Evolutionary conservation across 2,888 invertebrate genomes (phyloP).

Genomic region (Lathronympha strigana): DNA sequence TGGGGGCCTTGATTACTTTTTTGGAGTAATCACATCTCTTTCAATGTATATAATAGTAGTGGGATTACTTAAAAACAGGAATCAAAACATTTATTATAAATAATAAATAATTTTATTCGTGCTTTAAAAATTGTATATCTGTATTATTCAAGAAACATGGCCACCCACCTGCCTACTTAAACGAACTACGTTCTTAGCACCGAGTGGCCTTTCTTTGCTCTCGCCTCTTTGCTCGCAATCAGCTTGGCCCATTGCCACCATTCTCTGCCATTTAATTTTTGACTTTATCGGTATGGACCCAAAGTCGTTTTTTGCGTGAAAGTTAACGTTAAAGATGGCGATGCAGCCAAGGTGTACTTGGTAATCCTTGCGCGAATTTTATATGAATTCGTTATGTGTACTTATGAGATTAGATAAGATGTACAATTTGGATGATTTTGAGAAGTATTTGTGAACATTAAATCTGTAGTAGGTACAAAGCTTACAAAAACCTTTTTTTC

Average conservation of each 20-base stretch:
- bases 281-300: neutral
- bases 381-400: neutral
- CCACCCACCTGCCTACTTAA: constrained; percentile 1
- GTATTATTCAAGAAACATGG: constrained; percentile 21
- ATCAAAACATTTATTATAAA: too few species aligned
- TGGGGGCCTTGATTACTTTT: too few species aligned
- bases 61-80: too few species aligned
- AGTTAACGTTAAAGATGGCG: neutral
- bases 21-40: too few species aligned
- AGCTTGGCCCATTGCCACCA: constrained; percentile 23
- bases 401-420: too few species aligned
- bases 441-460: too few species aligned
- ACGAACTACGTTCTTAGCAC: constrained; percentile 1
- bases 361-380: constrained; percentile 6
- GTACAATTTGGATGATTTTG: too few species aligned
- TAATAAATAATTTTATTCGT: too few species aligned
- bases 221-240: constrained; percentile 16
- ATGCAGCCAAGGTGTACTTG: neutral
- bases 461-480: too few species aligned
- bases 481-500: too few species aligned
- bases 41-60: too few species aligned
- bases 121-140: neutral
- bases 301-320: neutral
- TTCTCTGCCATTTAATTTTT: neutral
- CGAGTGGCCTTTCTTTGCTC: constrained; percentile 9